Base-by-base conservation (phyloP, 2,888 invertebrate species). In the Strigamia transsilvanica region DNA sequence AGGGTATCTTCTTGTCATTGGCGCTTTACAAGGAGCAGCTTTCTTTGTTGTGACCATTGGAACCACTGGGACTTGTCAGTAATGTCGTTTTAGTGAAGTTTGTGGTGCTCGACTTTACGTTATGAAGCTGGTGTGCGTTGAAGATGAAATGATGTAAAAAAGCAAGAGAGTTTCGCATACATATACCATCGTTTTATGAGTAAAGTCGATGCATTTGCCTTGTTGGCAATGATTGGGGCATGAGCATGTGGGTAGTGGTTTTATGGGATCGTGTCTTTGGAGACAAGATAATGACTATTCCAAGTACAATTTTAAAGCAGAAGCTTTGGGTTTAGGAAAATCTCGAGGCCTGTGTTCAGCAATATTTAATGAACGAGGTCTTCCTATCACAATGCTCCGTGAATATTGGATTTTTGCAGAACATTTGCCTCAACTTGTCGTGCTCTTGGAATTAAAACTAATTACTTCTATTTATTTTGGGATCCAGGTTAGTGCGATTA, bases 21-120 rank as follows among this genome's bases (percentile, higher is more conserved):
- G 73, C 73, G 73, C 73, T 73, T 73, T 73, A 73, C 73, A 73
- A 73, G 73, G 32, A n/a, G 73, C 73, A 73, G 27, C n/a, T 73
- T 73, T 73, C 73, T 73, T 61, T 73, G 73, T 73, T 73, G 73
- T 73, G 73, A 73, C 73, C 73, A 73, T 27, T 32, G 27, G 15
- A 32, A 13, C 15, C 73, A 27, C 73, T 73, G 73, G 23, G 23
- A 9, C 32, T 73, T 73, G 27, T 27, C 27, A 13, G 23, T 73
- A 73, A 73, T 73, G 73, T 32, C 27, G 27, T 73, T 73, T 73
- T 73, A 73, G 73, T 73, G 73, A 73, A 73, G 27, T 56, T 73
- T 73, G 73, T 12, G 73, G 73, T 73, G 32, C 73, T 73, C 73
- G 27, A 73, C 15, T 73, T 27, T 10, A 27, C 27, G 73, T 32